Conservation (phyloP, 1,140 invertebrate genomes). For the Aphelenchoides fujianensis region DNA sequence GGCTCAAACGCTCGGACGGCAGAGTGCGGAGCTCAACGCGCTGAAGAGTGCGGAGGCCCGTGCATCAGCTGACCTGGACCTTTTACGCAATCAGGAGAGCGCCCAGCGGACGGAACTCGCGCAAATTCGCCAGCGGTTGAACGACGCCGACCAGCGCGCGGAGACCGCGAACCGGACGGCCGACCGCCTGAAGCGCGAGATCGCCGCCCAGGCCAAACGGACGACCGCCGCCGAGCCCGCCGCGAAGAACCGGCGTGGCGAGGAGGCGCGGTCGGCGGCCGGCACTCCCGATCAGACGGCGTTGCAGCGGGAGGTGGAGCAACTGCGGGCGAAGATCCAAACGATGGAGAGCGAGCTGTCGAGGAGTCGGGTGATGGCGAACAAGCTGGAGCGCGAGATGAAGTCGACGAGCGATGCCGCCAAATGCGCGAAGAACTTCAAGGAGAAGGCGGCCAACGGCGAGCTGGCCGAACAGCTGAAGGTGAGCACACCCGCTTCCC, state of each 20-base stretch:
- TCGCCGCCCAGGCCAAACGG: background rate
- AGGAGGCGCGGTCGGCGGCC: background rate
- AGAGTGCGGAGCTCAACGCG: background rate
- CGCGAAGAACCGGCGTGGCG: conserved; percentile 1
- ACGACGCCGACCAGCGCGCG: conserved; percentile 6
- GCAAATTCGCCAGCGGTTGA: background rate
- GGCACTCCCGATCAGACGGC: conserved; percentile 5
- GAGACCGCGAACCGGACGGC: background rate
- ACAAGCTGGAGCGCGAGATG: conserved; percentile 42
- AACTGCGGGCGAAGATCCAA: conserved; percentile 42
- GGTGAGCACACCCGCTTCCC: too few species aligned
- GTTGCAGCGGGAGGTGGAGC: conserved; percentile 33
- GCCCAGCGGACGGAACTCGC: background rate
- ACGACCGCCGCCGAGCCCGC: background rate
- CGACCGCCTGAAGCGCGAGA: background rate
- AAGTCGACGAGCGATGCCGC: background rate
- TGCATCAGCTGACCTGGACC: background rate
- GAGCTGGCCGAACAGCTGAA: background rate
- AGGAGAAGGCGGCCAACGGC: background rate
- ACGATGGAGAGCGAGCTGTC: conserved; percentile 33
- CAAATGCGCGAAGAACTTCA: background rate
- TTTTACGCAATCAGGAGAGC: conserved; percentile 6
- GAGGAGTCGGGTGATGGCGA: conserved; percentile 34
- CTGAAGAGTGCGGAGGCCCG: background rate
- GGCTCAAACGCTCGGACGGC: background rate